These are phyloP conservation scores for Chromis chromis DNA, from an alignment of 2,797 vertebrate genomes.

Conservation along the genomic window DNA sequence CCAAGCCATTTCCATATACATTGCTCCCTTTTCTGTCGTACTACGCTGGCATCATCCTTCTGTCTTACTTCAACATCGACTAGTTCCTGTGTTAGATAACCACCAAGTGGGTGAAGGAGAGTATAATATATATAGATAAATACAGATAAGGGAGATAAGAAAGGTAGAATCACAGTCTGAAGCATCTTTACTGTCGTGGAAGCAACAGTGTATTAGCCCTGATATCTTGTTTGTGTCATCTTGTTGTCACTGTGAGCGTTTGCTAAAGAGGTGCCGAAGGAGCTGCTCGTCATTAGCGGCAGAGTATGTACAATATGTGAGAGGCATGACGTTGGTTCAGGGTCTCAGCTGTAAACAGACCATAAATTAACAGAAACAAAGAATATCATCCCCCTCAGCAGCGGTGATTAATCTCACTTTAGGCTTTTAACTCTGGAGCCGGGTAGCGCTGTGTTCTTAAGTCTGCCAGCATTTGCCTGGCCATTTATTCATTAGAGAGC, in stretches of 20 bases:
- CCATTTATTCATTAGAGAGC: conserved; percentile 76
- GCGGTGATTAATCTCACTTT: conserved; percentile 82
- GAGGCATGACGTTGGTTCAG: conserved; percentile 44
- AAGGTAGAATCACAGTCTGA: neutral
- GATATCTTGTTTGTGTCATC: conserved; percentile 52
- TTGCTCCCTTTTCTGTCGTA: conserved; percentile 16
- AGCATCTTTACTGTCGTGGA: conserved; percentile 7
- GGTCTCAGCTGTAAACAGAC: conserved; percentile 60
- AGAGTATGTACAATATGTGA: conserved; percentile 39
- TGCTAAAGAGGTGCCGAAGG: conserved; percentile 50
- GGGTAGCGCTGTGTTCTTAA: conserved; percentile 58
- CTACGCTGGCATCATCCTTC: neutral
- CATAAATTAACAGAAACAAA: conserved; percentile 78
- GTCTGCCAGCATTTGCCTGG: conserved; percentile 76
- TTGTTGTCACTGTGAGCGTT: conserved; percentile 36
- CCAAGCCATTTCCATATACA: conserved; percentile 32
- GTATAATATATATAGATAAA: neutral
- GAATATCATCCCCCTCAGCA: conserved; percentile 64
- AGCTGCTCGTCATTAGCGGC: conserved; percentile 45
- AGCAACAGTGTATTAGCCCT: conserved; percentile 23
- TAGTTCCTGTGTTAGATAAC: conserved; percentile 16
- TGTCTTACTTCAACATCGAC: conserved; percentile 14
- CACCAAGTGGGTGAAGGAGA: conserved; percentile 7
- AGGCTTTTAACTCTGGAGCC: conserved; percentile 60
- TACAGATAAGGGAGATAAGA: neutral